Base-by-base conservation (phyloP, 2,888 invertebrate species). In the Rhamnusium bicolor region DNA sequence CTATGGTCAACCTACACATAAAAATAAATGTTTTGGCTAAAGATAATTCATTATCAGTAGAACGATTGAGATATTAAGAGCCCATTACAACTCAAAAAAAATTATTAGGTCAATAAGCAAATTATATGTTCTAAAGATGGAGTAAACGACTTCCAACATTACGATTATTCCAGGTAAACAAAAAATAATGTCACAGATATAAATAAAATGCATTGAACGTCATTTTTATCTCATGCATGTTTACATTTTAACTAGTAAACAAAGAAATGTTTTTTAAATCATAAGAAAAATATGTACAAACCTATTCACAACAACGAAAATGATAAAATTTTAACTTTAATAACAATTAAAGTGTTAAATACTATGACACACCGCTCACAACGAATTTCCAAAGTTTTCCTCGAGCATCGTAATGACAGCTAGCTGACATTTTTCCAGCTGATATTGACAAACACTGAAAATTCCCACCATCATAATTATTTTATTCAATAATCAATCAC, bases 351-450 rank as follows among this genome's bases (percentile, higher is more conserved):
- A 18, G 51, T 18, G 21, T 18, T 49, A 54, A 65, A 60, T 16
- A 53, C 19, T 61, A 61, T 67, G 77, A 82, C 83, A 80, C 84
- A 81, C 82, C 79, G 81, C 79, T 83, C 82, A 83, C 80, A 79
- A 80, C 69, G 77, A 80, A 81, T 81, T 84, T 84, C 74, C 80
- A 32, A 67, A 81, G 71, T 81, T 81, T 80, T 84, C 83, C 80
- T 79, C 78, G 74, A 80, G 81, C 84, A 84, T 83, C 79, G 82
- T 82, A 79, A 79, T 79, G 82, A 85, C 84, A 84, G 82, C 78
- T 82, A 80, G 81, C 82, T 84, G 86, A 85, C 87, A 86, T 86
- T 86, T 84, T 84, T 84, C 85, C 86, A 87, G 87, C 86, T 87
- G 87, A 86, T 83, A 80, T 77, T 81, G 78, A 84, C 80, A 82